Percentiles rank a stretch among this genome's conserved stretches.
Evolutionary conservation across 2,888 invertebrate species (phyloP).

Genomic region (Trissolcus japonicus): DNA sequence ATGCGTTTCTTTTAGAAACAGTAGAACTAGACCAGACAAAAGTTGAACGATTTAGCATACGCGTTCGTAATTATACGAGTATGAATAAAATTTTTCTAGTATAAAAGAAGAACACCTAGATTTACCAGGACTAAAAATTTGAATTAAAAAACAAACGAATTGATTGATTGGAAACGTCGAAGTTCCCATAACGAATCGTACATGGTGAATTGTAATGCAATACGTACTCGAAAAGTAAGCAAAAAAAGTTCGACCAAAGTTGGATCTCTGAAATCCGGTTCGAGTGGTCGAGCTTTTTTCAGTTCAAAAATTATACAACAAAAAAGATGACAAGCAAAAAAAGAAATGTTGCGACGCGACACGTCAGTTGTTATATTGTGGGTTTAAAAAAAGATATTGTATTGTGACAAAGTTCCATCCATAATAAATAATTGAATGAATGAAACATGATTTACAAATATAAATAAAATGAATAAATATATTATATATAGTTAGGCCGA

Average conservation of each 20-base stretch:
- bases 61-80: constrained; percentile 53
- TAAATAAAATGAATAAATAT: constrained; percentile 59
- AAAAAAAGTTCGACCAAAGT: constrained; percentile 63
- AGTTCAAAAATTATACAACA: constrained; percentile 18
- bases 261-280: constrained; percentile 5
- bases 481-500: constrained; percentile 75
- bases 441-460: constrained; percentile 61
- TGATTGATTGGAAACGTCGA: constrained; percentile 38
- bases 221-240: constrained; percentile 67
- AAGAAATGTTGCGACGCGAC: constrained; percentile 55
- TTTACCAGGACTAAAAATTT: constrained; percentile 39
- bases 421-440: constrained; percentile 71
- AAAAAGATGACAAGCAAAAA: constrained; percentile 22
- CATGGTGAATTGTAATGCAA: constrained; percentile 69
- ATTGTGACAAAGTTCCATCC: constrained; percentile 77
- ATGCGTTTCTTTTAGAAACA: constrained; percentile 72
- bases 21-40: constrained; percentile 58
- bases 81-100: constrained; percentile 48
- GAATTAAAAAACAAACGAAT: too few species aligned
- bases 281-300: constrained; percentile 40
- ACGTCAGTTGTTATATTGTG: constrained; percentile 63
- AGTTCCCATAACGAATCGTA: constrained; percentile 45
- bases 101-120: constrained; percentile 61
- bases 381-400: constrained; percentile 67
- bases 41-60: constrained; percentile 61